Base-by-base conservation (phyloP, 2,888 invertebrate genomes). In the Prenolepis imparis region DNA sequence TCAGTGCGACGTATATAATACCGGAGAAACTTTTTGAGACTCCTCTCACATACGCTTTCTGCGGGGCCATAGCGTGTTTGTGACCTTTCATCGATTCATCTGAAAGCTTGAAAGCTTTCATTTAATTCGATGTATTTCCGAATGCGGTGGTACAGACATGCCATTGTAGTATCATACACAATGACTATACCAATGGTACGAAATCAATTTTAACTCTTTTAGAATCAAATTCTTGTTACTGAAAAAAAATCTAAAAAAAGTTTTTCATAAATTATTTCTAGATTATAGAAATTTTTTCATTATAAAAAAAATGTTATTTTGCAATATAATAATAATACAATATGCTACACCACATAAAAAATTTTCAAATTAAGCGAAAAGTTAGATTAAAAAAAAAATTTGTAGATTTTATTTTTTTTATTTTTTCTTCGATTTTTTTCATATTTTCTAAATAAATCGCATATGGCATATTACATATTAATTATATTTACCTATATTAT, bases 41-140 rank as follows among this genome's bases (percentile, higher is more conserved):
- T 15, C 41, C 9, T 32, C 44, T 61, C 73, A 63, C 41, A 73
- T 61, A 74, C 44, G 41, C 63, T 63, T 63, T 73, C 28, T 21
- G n/a, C 9, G 41, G n/a, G n/a, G 61, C 41, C 44, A 44, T 44
- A 41, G n/a, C n/a, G 32, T 61, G 44, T 44, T 74, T 74, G 74
- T 63, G 44, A 57, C 44, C 63, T 74, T 74, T 74, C 73, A 74
- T 74, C 63, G 74, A 74, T 74, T 74, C 61, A 74, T 74, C 74
- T 63, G 74, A 74, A 74, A 74, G 63, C 74, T 44, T 63, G 74
- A 74, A 74, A 74, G 63, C 74, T 44, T n/a, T 74, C 74, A 74
- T 74, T 74, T 74, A 74, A 63, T 44, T 63, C 74, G 41, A 44
- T 44, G 44, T 74, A 63, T 63, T 63, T 63, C 21, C 21, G 63